Evolutionary conservation across 1,140 invertebrate genomes (phyloP), one percentile per base, ranked within the genome.

Genomic region (Dufourea novaeangliae): DNA sequence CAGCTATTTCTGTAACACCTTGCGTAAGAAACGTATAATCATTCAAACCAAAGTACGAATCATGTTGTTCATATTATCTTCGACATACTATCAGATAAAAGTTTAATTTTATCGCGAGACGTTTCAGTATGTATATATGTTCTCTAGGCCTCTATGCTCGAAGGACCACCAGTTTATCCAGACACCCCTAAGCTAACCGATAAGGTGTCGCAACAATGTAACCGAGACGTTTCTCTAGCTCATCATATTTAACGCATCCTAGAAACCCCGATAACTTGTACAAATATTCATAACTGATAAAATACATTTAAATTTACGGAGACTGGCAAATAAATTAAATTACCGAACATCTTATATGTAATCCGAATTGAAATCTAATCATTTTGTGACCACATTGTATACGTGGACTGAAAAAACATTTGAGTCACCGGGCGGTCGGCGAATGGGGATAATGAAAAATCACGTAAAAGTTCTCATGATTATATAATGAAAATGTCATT

Each of bases 401-500:
- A n/a, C n/a, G n/a, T n/a, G n/a, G n/a, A n/a, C n/a, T n/a, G n/a
- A n/a, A n/a, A n/a, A n/a, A n/a, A n/a, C n/a, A n/a, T n/a, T n/a
- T n/a, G n/a, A n/a, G n/a, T n/a, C n/a, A n/a, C n/a, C n/a, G n/a
- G n/a, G n/a, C n/a, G n/a, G n/a, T n/a, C n/a, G n/a, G n/a, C n/a
- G n/a, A n/a, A n/a, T 7, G 34, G 66, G 64, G 73, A 54, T 79
- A 82, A 82, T 72, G 68, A 86, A 75, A 50, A 79, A 69, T 83
- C 66, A 82, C 71, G 50, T 66, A 80, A 66, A 57, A 75, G 32
- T 78, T 68, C 44, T 62, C 73, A 74, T 64, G 74, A 78, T 89
- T 88, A 89, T 92, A 90, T 93, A 92, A 93, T 93, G 92, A 93
- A 93, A 93, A 93, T 93, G 92, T 93, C 92, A 92, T 93, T 93